Percentiles rank a stretch among this genome's conserved stretches.
These are phyloP conservation scores for Heliopora coerulea DNA, from an alignment of 92 coral and sea anemone species.

Conservation along the genomic window DNA sequence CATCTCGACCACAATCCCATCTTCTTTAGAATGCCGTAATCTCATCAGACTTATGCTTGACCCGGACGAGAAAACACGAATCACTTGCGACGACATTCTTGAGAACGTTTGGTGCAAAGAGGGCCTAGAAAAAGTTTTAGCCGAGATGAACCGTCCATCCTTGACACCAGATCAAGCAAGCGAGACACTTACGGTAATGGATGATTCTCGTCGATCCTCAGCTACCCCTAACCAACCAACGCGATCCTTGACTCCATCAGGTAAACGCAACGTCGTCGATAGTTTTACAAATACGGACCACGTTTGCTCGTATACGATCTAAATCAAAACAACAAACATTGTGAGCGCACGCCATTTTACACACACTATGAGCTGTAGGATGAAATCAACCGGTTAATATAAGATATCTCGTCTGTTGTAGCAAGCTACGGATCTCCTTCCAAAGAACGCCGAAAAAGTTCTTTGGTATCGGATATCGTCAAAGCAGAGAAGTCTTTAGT, in stretches of 20 bases:
- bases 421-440: slow-evolving; percentile 7
- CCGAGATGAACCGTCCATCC: slow-evolving; percentile 31
- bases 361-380: too few relatives aligned
- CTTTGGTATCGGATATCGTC: slow-evolving; percentile 24
- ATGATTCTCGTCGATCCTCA: slow-evolving; percentile 16
- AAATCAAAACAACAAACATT: background rate
- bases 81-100: slow-evolving; percentile 58
- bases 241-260: background rate
- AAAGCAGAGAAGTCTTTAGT: slow-evolving; percentile 25
- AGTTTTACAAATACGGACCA: too few relatives aligned
- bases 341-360: background rate
- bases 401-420: background rate
- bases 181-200: background rate
- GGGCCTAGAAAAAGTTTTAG: slow-evolving; percentile 31
- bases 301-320: too few relatives aligned
- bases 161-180: slow-evolving; percentile 6
- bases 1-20: too few relatives aligned
- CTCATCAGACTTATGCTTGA: slow-evolving; percentile 74
- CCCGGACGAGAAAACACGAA: slow-evolving; percentile 66
- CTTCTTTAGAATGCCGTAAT: slow-evolving; percentile 64
- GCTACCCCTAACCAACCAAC: slow-evolving; percentile 26
- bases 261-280: background rate
- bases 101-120: slow-evolving; percentile 67
- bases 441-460: slow-evolving; percentile 14
- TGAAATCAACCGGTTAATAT: too few relatives aligned